A percentile compares a stretch with the other conserved stretches of the same genome.
phyloP scores from a whole-genome alignment of 2,113 vertebrate genomes.

The Pachyramphus minor region DNA sequence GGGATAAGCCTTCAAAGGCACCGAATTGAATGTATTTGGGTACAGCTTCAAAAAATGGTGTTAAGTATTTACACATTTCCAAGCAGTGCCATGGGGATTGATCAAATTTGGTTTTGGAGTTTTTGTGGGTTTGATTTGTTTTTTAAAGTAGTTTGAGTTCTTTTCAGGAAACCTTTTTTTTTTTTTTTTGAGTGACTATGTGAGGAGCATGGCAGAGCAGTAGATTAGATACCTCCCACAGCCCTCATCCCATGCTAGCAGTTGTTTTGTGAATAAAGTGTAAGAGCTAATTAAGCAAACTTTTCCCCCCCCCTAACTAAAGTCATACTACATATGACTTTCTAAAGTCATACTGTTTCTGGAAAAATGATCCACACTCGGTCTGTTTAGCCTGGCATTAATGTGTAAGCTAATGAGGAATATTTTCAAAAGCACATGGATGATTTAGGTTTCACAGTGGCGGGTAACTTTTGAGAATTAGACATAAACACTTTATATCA shows the following conservation, averaged over 20 bases:
- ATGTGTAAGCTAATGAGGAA: not conserved
- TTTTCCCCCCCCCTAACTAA: not conserved
- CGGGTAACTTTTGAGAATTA: not conserved
- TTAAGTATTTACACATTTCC: not conserved
- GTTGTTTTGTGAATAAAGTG: not conserved
- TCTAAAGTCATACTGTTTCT: not conserved
- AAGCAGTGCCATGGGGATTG: not conserved
- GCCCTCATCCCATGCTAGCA: not conserved
- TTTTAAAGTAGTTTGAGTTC: not conserved
- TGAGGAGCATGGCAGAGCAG: not conserved
- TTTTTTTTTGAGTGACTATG: not conserved
- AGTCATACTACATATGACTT: too few species aligned
- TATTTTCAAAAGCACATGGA: not conserved
- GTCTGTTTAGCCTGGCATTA: not conserved
- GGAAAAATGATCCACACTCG: not conserved
- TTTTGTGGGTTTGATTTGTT: not conserved
- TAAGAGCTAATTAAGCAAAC: not conserved
- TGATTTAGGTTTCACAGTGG: not conserved
- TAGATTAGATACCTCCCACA: not conserved
- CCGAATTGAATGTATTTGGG: not conserved
- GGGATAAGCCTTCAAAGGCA: not conserved
- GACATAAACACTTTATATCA: not conserved
- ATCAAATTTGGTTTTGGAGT: fast-evolving
- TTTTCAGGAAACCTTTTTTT: not conserved
- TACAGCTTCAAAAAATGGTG: not conserved